Evolutionary conservation across 1,140 invertebrate species (phyloP), one percentile per base, ranked within the genome.

Genomic region (Drosophila persimilis): DNA sequence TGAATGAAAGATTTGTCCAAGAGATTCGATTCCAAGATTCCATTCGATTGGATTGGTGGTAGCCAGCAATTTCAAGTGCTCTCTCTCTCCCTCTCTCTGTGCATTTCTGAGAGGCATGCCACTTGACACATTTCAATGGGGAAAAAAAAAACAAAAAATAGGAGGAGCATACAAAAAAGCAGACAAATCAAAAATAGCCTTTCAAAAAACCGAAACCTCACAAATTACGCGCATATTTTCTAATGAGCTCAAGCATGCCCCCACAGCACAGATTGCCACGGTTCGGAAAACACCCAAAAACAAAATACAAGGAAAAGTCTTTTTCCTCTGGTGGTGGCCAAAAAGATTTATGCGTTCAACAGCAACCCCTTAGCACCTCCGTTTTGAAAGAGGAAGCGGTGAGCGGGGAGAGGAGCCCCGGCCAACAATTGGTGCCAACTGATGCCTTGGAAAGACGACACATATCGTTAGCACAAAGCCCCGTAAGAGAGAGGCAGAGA

Each of bases 151-250:
- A 13, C 13, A 13, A 4, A 39, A 39, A 39, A 9, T 9, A 39
- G 45, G 22, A 56, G 17, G 52, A 48, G 54, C 54, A 46, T 41
- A 35, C 60, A 29, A 35, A 69, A 35, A 52, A 54, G 43, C 63
- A 55, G 60, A 64, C 73, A 62, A 81, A 66, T 71, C 67, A 86
- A 77, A 77, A 85, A 86, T 86, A 74, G 57, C 67, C 11, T 3
- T 60, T 73, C 44, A 43, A 61, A 39, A 44, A 22, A 8, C 61
- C 53, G 43, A 61, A 66, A 71, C 60, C 73, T 58, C 81, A 86
- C 83, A 86, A 83, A 86, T 86, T 86, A 86, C 78, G 75, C 83
- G 83, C 83, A 88, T 86, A 88, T 86, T 86, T 86, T 86, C 83
- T 88, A 86, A 86, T 88, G 83, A 86, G 83, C 83, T 83, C 81